Conservation (phyloP, 2,888 invertebrate species). For the Philopedon plagiatum region DNA sequence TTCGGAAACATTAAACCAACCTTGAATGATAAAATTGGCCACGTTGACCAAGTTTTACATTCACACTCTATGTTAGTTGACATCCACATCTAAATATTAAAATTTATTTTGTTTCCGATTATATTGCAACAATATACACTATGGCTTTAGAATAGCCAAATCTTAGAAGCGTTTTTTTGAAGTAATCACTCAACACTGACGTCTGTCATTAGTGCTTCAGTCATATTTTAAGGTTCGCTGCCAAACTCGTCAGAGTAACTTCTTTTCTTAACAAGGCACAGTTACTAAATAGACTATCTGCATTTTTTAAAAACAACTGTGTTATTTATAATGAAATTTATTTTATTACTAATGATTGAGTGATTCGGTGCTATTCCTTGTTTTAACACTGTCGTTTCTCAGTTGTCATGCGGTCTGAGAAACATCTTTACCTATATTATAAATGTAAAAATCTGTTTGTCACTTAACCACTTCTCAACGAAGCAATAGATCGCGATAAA, state of each 20-base stretch:
- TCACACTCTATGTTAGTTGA: background rate
- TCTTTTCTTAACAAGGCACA: too few relatives aligned
- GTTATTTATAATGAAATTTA: too few relatives aligned
- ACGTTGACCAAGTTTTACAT: background rate
- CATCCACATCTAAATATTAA: background rate
- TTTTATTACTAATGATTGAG: too few relatives aligned
- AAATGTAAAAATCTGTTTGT: too few relatives aligned
- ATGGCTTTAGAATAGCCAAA: constrained; percentile 11
- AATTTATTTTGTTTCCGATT: background rate
- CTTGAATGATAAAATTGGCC: constrained; percentile 5
- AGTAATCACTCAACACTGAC: background rate
- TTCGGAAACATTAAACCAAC: background rate
- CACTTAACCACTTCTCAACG: too few relatives aligned
- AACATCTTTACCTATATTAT: too few relatives aligned
- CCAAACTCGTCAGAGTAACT: background rate
- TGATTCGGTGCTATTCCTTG: too few relatives aligned
- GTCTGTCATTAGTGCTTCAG: background rate
- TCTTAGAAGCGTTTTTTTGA: constrained; percentile 7
- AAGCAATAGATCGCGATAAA: too few relatives aligned
- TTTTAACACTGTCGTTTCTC: too few relatives aligned
- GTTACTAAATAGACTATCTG: too few relatives aligned
- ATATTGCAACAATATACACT: background rate
- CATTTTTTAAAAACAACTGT: too few relatives aligned
- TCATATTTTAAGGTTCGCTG: background rate
- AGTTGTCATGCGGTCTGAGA: too few relatives aligned